These are phyloP conservation scores for Chascanopsetta lugubris DNA, from an alignment of 2,113 vertebrate genomes.

Conservation along the genomic window DNA sequence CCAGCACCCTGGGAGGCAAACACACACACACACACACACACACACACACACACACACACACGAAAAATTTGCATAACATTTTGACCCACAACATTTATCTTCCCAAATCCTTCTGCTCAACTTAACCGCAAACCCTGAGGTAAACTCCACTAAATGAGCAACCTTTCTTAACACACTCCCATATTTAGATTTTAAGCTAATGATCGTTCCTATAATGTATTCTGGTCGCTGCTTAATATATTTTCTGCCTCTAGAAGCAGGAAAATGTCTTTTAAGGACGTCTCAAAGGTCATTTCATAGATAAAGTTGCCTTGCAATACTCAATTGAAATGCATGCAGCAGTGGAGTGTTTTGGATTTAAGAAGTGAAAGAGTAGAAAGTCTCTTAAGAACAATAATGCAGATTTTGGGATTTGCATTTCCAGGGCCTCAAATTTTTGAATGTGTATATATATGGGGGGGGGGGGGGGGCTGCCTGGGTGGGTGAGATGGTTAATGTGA, in stretches of 20 bases:
- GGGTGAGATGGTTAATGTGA: neutral
- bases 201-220: neutral
- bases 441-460: too few species aligned
- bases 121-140: slow-evolving; percentile 15
- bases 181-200: neutral
- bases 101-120: slow-evolving; percentile 38
- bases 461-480: too few species aligned
- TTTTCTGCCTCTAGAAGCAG: neutral
- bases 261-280: too few species aligned
- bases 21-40: neutral
- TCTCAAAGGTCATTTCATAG: too few species aligned
- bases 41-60: neutral
- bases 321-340: too few species aligned
- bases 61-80: slow-evolving; percentile 42
- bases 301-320: too few species aligned
- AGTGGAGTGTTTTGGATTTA: neutral
- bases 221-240: neutral
- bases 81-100: slow-evolving; percentile 12
- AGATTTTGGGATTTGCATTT: too few species aligned
- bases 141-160: slow-evolving; percentile 32
- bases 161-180: neutral
- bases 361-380: too few species aligned
- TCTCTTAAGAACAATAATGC: too few species aligned
- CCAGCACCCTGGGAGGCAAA: slow-evolving; percentile 13
- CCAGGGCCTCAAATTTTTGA: too few species aligned